Base-by-base conservation (phyloP, 1,140 invertebrate species). In the Macrobrachium rosenbergii region DNA sequence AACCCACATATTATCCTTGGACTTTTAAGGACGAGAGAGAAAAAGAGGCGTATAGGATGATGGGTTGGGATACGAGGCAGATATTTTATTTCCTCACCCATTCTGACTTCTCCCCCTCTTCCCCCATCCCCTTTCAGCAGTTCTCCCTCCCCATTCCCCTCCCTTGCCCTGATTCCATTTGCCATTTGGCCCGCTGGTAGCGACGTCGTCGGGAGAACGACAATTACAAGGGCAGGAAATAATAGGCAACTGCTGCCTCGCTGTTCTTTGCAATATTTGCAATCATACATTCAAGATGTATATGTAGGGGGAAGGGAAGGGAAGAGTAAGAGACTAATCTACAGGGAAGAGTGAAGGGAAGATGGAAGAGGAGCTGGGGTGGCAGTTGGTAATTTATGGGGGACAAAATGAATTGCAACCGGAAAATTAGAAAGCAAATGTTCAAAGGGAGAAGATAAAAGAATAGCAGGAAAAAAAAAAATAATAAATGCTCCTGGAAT, bases 231-330 rank as follows among this genome's bases (percentile, higher is more conserved):
- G 75, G 19, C 37, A 43, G 45, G 8, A 28, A 23, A 58, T 58
- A 77, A 58, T 77, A 21, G n/a, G 37, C 52, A 2, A 52, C 52
- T n/a, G 45, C 21, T 77, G 45, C 45, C 45, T 77, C 45, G 19
- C 45, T 59, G 45, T 58, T 8, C 73, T 75, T 37, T 77, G 45
- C 75, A 58, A 19, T 77, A 77, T 58, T 58, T 77, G 45, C 3
- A 77, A 58, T 77, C 75, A n/a, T 77, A 21, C 59, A 77, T 77
- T 77, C 45, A 77, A 10, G 16, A 21, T 75, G 72, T 37, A 75
- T 2, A 45, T 16, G 72, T 75, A 19, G 37, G 11, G 69, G 37
- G 72, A 75, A 52, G 69, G 37, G 72, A 75, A 52, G 69, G 69
- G 52, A 2, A 52, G 52, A 52, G 52, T 52, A 52, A 52, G 52